Evolutionary conservation across 92 coral and sea anemone genomes (phyloP).

Genomic region (Phenganax subtilis): DNA sequence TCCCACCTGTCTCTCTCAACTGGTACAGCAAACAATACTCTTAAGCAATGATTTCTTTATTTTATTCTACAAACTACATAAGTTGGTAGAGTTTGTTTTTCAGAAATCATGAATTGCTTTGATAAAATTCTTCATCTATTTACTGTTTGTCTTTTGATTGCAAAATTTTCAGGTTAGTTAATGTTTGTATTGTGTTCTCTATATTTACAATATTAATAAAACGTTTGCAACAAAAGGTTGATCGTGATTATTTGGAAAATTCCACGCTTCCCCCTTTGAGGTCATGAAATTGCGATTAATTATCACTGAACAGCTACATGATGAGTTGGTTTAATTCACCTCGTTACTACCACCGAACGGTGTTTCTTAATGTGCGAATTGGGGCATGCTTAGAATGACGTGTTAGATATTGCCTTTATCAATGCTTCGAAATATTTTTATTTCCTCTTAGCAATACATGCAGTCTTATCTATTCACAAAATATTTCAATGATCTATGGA

Average conservation of each 20-base stretch:
- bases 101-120: background rate
- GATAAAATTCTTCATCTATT: background rate
- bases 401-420: no score
- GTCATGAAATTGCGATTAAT: no score
- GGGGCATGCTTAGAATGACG: no score
- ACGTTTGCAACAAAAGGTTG: background rate
- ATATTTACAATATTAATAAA: background rate
- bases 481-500: no score
- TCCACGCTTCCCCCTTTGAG: background rate
- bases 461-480: no score
- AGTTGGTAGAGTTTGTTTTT: background rate
- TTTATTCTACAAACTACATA: background rate
- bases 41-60: background rate
- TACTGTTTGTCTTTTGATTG: background rate
- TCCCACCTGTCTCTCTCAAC: background rate
- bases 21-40: background rate
- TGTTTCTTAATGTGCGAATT: no score
- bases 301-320: no score
- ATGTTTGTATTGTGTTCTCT: background rate
- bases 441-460: no score
- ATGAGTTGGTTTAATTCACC: no score
- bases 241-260: background rate
- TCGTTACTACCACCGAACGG: no score
- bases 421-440: no score
- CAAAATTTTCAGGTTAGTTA: constrained; percentile 1